Evolutionary conservation across 2,888 invertebrate genomes (phyloP).

Genomic region (Prosopocoilus inquinatus): DNA sequence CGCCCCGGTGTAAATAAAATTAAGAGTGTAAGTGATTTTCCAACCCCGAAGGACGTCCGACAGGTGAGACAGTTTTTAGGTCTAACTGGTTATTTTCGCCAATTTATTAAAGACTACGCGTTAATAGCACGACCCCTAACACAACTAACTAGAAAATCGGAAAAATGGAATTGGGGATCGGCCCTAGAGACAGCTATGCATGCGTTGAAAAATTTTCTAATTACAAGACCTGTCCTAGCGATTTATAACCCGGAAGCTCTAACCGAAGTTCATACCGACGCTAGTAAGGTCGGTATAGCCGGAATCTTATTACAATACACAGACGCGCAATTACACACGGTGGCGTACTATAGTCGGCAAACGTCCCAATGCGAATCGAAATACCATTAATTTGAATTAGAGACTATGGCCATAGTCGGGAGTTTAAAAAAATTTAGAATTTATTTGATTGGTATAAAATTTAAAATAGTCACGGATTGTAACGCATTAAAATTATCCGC

Average conservation of each 20-base stretch:
- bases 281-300: slow-evolving; percentile 31
- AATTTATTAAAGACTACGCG: too few species aligned
- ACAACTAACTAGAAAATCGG: slow-evolving; percentile 22
- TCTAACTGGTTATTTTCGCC: slow-evolving; percentile 10
- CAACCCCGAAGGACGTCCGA: background rate
- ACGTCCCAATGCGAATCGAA: slow-evolving; percentile 35
- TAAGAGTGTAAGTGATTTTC: slow-evolving; percentile 22
- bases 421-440: too few species aligned
- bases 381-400: slow-evolving; percentile 40
- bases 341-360: slow-evolving; percentile 37
- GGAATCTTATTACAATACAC: slow-evolving; percentile 33
- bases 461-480: too few species aligned
- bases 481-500: slow-evolving; percentile 35
- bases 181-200: slow-evolving; percentile 21
- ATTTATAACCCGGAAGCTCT: slow-evolving; percentile 22
- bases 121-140: slow-evolving; percentile 28
- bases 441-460: too few species aligned
- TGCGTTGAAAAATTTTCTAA: slow-evolving; percentile 22
- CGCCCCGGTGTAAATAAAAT: too few species aligned
- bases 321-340: slow-evolving; percentile 33
- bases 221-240: slow-evolving; percentile 21
- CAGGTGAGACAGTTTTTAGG: slow-evolving; percentile 4
- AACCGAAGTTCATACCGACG: slow-evolving; percentile 32
- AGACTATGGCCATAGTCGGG: slow-evolving; percentile 39
- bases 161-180: slow-evolving; percentile 20